Evolutionary conservation across 2,113 vertebrate genomes (phyloP), one percentile per base, ranked within the genome.

Genomic region (Chlamydotis undulata): DNA sequence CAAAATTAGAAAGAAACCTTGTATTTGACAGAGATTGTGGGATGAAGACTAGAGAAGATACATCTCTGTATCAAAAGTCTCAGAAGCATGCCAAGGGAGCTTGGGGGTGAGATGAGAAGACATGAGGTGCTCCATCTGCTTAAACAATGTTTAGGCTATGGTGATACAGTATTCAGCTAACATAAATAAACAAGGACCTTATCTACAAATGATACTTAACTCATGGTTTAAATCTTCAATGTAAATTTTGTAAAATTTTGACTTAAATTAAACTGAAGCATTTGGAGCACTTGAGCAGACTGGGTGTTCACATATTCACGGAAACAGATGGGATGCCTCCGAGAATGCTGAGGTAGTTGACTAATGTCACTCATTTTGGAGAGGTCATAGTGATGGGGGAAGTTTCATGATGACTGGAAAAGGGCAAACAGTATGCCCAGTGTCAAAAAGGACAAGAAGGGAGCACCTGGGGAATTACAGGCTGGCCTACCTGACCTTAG

Each of bases 41-140:
- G 11, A 55, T 78, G 73, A 89, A 78, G 56, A 70, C 47, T 81
- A 60, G 50, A 56, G 80, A 70, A 71, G 43, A 49, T 31, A 8
- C 1, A 23, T 49, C 6, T 78, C 28, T 45, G 1, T 74, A n/a
- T 86, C 18, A 47, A 10, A 55, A 57, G 35, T n/a, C 52, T 70
- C 18, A 45, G 26, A 26, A 67, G 31, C 2, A 1, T 65, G 39
- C 57, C 23, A 67, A 56, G 13, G 43, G 57, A 92, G 45, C 26
- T 6, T 52, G 21, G 33, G 14, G 26, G 8, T 90, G 53, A 49
- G 37, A 11, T 45, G n/a, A 89, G 61, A 88, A 77, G 69, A 67
- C 7, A 23, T 0, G 0, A 47, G 0, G 0, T 83, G 28, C 39
- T 81, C 16, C 0, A 4, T 81, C 50, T 84, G 23, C 35, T 75